Evolutionary conservation across 37 sponge, comb jelly and placozoan species (phyloP).

Genomic region (Tethya wilhelma): DNA sequence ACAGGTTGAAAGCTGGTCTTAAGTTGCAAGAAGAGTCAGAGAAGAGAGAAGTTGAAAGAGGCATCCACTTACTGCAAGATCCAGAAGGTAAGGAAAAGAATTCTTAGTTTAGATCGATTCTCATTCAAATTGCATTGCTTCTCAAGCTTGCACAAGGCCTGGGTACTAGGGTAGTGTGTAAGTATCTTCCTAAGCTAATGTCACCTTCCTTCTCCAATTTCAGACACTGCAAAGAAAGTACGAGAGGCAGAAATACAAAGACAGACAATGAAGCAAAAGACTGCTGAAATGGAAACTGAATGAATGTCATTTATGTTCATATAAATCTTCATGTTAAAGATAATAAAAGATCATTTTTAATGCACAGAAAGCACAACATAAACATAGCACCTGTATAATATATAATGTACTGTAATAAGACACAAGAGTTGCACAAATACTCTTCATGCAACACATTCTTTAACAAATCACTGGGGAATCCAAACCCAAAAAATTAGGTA

Average conservation of each 20-base stretch:
- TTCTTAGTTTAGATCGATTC: not conserved
- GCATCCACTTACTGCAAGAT: conserved; percentile 89
- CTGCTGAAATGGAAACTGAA: conserved; percentile 71
- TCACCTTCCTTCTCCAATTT: not conserved
- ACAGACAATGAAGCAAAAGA: conserved; percentile 34
- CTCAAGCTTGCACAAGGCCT: not conserved
- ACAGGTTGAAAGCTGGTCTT: conserved; percentile 90
- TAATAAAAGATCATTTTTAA: too few relatives aligned
- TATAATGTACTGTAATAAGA: not conserved
- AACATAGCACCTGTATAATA: not conserved
- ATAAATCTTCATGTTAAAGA: too few relatives aligned
- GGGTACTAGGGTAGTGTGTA: not conserved
- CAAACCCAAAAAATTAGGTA: too few relatives aligned
- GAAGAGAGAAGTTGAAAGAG: conserved; percentile 86
- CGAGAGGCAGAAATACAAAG: conserved; percentile 63
- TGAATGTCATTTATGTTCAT: not conserved
- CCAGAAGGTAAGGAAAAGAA: conserved; percentile 41
- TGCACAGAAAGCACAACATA: not conserved
- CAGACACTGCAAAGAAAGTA: conserved; percentile 41
- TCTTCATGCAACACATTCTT: too few relatives aligned
- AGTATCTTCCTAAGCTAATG: not conserved
- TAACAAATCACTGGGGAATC: too few relatives aligned
- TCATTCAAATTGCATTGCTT: not conserved
- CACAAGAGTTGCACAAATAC: too few relatives aligned
- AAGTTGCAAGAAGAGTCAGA: conserved; percentile 87